Evolutionary conservation across 2,888 invertebrate species (phyloP), one percentile per base, ranked within the genome.

Genomic region (Heliconius ismenius): DNA sequence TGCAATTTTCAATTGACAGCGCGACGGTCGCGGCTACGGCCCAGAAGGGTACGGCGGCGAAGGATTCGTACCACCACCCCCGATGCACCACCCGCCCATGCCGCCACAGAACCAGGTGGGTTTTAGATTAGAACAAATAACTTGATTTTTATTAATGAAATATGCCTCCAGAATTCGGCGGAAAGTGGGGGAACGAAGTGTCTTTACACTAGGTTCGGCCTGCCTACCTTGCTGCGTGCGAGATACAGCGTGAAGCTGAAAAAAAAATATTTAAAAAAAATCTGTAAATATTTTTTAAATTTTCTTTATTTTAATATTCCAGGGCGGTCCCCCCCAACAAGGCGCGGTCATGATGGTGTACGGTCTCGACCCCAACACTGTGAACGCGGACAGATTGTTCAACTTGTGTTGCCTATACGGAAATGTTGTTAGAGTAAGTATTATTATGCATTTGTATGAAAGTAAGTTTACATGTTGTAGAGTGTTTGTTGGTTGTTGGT

Each of bases 371-470:
- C 97, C 97, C 76, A 96, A 98, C 85, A 98, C 98, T 85, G 97
- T 98, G 89, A 99, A 99, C 92, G 98, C 98, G 81, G 99, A 99
- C 88, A 96, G 97, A 86, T 96, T 99, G 80, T 99, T 99, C 96
- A 99, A 99, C 94, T 95, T 99, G 85, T 98, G 99, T 95, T 99
- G 99, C 93, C 96, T 99, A 81, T 99, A 99, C 91, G 99, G 99
- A 84, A 99, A 99, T 91, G 99, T 99, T 82, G 97, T 98, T 85
- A 97, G 98, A 96, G 99, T 99, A 92, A 95, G 95, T 94, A 74
- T 64, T 15, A 1, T 6, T 36, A 36, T 32, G 11, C 13, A 4
- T 64, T 4, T 64, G 32, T 18, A 28, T 15, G 26, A 63, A 18
- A 63, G 28, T 26, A 63, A 63, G 58, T 13, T 60, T 60, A n/a